Conservation (phyloP, 2,113 vertebrate genomes). For the Neoarius graeffei region DNA sequence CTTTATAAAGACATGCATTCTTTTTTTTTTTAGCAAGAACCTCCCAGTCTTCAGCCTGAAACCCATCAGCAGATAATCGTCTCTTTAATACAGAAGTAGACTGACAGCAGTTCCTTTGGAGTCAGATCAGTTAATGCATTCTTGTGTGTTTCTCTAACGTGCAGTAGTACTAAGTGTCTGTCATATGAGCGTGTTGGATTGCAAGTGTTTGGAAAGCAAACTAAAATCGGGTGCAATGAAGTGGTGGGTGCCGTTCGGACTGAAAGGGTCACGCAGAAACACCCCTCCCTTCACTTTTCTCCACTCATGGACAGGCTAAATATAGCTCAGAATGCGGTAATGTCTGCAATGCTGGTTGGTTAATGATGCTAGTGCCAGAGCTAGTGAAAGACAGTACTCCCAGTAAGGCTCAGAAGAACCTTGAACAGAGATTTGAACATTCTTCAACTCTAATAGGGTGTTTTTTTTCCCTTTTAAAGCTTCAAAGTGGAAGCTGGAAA, state of each 20-base stretch:
- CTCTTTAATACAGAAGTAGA: neutral
- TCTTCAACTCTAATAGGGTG: neutral
- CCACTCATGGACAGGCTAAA: slow-evolving; percentile 51
- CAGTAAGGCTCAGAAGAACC: neutral
- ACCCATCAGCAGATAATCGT: neutral
- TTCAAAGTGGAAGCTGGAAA: neutral
- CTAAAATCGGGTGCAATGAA: slow-evolving; percentile 10
- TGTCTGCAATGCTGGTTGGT: slow-evolving; percentile 45
- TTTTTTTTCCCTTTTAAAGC: neutral
- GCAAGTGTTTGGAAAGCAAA: slow-evolving; percentile 13
- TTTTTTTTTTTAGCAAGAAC: neutral
- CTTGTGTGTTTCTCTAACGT: neutral
- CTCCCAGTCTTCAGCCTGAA: neutral
- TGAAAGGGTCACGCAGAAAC: slow-evolving; percentile 33
- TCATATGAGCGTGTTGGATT: slow-evolving; percentile 21
- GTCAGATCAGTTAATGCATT: neutral
- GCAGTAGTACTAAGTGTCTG: slow-evolving; percentile 8
- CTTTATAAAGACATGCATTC: neutral
- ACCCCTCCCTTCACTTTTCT: slow-evolving; percentile 30
- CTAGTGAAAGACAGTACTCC: neutral
- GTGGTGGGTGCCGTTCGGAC: neutral
- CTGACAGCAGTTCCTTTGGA: neutral
- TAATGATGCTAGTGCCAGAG: slow-evolving; percentile 25
- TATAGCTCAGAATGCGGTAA: slow-evolving; percentile 62
- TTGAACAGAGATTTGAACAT: neutral